Evolutionary conservation across 2,797 vertebrate species (phyloP), one percentile per base, ranked within the genome.

Genomic region (Echeneis naucrates): DNA sequence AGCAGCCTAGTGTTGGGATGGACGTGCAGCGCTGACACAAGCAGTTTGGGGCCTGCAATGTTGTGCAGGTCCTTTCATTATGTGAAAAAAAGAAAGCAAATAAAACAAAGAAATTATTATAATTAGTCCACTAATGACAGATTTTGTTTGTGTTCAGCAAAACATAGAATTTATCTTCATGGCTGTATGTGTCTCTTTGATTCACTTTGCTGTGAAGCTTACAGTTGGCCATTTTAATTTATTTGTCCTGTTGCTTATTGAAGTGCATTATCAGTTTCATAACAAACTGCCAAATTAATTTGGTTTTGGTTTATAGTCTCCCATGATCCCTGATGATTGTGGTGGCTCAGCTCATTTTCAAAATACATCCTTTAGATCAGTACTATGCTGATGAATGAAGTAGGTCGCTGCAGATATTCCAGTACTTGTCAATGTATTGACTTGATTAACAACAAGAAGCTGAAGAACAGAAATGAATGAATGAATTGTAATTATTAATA

Each of bases 1-100:
- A 76, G 81, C 58, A 61, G 72, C 62, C 23, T 32, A 1, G 57
- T 35, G 3, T 54, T 57, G 37, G 59, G 60, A 67, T 45, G 26
- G 70, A 75, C 14, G 16, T 24, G 58, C 37, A 72, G 55, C 53
- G 61, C 76, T 77, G 77, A 84, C 79, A 44, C 64, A 67, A 72
- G 79, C 73, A 80, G 26, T 75, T 77, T 75, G 48, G 9, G 21
- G 40, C 37, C 47, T 32, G 40, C 68, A 56, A 40, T 30, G 44
- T 37, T 0, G 40, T 21, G 8, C 2, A 11, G 5, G 4, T 75
- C 14, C 10, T 65, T n/a, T 35, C 16, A 32, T 44, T 50, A 59
- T 63, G 37, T 30, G 30, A 6, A 4, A 17, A 26, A 40, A 42
- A 27, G 12, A 19, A 24, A 42, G 26, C 32, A 65, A 48, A 42